phyloP scores from a whole-genome alignment of 2,888 invertebrate species.

The Gryllus longicercus region DNA sequence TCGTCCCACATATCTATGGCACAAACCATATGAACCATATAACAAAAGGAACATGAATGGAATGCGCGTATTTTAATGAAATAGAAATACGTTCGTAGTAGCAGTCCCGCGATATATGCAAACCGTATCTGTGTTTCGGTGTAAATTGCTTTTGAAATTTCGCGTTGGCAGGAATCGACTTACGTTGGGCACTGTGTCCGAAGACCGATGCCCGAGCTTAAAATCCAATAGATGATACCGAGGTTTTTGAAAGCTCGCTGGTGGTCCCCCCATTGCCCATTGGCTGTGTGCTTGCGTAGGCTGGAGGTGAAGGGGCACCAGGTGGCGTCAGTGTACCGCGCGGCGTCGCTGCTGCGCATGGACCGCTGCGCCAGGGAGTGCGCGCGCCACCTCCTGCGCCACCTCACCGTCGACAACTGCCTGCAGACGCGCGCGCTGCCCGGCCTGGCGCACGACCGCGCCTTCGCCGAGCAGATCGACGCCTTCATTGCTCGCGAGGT shows the following conservation, averaged over 20 bases:
- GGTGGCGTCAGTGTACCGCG: conserved; percentile 73
- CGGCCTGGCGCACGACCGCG: conserved; percentile 51
- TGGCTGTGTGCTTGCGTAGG: conserved; percentile 42
- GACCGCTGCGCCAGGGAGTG: conserved; percentile 69
- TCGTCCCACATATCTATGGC: too few relatives aligned
- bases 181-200: neutral
- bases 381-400: conserved; percentile 64
- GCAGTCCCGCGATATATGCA: too few relatives aligned
- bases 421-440: conserved; percentile 61
- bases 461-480: conserved; percentile 64
- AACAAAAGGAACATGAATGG: too few relatives aligned
- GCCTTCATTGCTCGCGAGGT: conserved; percentile 66
- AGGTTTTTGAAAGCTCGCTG: neutral
- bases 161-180: too few relatives aligned
- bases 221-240: neutral
- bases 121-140: too few relatives aligned
- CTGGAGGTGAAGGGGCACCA: conserved; percentile 53
- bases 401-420: conserved; percentile 59
- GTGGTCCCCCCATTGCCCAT: neutral
- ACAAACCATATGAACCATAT: too few relatives aligned
- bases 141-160: too few relatives aligned
- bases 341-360: conserved; percentile 75
- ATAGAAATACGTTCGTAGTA: too few relatives aligned
- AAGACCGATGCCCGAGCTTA: neutral
- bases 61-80: too few relatives aligned